Percentiles rank a stretch among this genome's conserved stretches.
Conservation (phyloP, 2,888 invertebrate species). For the Idaea biselata region DNA sequence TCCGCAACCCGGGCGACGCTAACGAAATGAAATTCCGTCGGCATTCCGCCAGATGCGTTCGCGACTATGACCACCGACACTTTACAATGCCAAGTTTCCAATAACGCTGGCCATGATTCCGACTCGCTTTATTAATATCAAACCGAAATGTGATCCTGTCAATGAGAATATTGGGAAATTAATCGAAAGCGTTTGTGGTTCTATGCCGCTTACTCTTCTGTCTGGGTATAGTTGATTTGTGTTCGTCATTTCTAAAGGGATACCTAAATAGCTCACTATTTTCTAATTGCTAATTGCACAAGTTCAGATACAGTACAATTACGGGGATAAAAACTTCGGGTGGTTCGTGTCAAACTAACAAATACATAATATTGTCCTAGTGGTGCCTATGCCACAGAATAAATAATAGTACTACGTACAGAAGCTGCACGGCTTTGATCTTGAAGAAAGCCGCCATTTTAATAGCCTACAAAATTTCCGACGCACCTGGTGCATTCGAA, state of each 20-base stretch:
- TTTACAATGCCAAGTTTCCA: slow-evolving; percentile 42
- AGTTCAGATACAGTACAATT: too few relatives aligned
- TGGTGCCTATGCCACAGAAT: too few relatives aligned
- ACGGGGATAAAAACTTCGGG: too few relatives aligned
- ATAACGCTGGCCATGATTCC: slow-evolving; percentile 36
- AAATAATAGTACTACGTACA: too few relatives aligned
- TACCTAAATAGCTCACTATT: not conserved
- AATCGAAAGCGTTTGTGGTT: slow-evolving; percentile 3
- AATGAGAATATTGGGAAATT: slow-evolving; percentile 3
- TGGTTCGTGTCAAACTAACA: too few relatives aligned
- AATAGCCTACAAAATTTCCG: too few relatives aligned
- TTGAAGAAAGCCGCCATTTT: too few relatives aligned
- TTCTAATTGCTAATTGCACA: too few relatives aligned
- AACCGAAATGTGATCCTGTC: not conserved
- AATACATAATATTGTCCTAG: too few relatives aligned
- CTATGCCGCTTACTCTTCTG: not conserved
- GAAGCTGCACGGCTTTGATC: too few relatives aligned
- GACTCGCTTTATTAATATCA: slow-evolving; percentile 8
- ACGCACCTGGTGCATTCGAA: too few relatives aligned
- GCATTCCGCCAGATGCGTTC: slow-evolving; percentile 54
- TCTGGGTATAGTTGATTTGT: not conserved
- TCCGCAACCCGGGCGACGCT: slow-evolving; percentile 54
- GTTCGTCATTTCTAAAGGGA: not conserved
- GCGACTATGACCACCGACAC: slow-evolving; percentile 39
- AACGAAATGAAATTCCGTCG: slow-evolving; percentile 76